Percentiles rank a stretch among this genome's conserved stretches.
These are phyloP conservation scores for Agriotes lineatus DNA, from an alignment of 2,888 invertebrate species.

Conservation along the genomic window DNA sequence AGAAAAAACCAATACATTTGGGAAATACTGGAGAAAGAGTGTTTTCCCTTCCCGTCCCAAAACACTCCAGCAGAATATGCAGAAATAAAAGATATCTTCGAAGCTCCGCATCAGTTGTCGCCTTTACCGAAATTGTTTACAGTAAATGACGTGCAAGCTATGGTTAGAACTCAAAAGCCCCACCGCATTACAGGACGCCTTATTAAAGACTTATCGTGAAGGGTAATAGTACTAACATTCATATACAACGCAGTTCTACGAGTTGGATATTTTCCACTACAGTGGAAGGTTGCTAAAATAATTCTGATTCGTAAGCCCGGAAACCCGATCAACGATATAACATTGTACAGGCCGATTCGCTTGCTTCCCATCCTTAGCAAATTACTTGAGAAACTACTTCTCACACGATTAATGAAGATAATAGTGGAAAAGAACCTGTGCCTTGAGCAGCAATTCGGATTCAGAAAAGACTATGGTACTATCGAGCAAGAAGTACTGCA, in stretches of 20 bases:
- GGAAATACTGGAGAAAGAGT: too few species aligned
- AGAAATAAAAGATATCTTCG: background rate
- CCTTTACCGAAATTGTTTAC: too few species aligned
- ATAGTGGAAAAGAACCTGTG: background rate
- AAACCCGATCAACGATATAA: background rate
- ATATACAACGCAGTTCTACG: conserved; percentile 1
- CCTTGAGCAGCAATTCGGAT: background rate
- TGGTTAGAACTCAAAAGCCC: background rate
- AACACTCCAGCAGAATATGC: background rate
- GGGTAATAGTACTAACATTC: background rate
- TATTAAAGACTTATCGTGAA: background rate
- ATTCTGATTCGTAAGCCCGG: conserved; percentile 1
- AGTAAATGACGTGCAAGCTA: background rate
- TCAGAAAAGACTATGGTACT: background rate
- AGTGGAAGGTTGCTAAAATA: conserved; percentile 5
- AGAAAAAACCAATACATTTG: conserved; percentile 5
- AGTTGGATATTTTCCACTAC: background rate
- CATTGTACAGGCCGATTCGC: background rate
- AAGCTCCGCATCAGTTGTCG: background rate
- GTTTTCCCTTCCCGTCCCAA: background rate
- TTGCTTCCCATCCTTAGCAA: conserved; percentile 1
- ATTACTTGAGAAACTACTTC: background rate
- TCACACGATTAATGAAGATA: background rate
- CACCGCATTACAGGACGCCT: background rate
- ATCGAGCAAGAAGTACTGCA: background rate